phyloP scores from a whole-genome alignment of 2,797 vertebrate species.

The Xenops minutus region DNA sequence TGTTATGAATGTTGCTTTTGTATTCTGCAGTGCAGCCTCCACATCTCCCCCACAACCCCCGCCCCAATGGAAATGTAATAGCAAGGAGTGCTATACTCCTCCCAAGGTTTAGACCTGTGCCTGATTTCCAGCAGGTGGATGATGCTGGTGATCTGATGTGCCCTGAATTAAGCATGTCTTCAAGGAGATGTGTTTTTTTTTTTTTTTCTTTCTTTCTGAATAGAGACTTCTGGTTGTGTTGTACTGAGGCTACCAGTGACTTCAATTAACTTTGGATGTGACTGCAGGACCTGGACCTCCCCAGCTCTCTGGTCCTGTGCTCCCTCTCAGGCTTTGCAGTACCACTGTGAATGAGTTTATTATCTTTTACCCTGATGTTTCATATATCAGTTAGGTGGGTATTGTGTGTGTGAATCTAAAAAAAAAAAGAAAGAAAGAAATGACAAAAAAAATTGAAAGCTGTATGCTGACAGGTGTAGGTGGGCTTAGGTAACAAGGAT shows the following conservation, averaged over 20 bases:
- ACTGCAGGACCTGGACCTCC: not conserved
- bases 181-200: not conserved
- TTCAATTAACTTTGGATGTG: not conserved
- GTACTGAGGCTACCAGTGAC: not conserved
- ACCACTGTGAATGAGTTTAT: slow-evolving; percentile 18
- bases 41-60: accelerated
- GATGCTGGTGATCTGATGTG: not conserved
- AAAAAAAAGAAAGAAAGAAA: not conserved
- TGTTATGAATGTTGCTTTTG: not conserved
- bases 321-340: not conserved
- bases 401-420: not conserved
- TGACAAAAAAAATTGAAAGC: not conserved
- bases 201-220: not conserved
- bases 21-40: not conserved
- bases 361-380: slow-evolving; percentile 53
- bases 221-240: not conserved
- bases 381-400: slow-evolving; percentile 21
- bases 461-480: slow-evolving; percentile 6
- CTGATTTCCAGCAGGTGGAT: not conserved
- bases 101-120: not conserved
- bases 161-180: not conserved
- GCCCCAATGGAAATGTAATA: not conserved
- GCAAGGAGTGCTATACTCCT: not conserved
- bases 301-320: accelerated
- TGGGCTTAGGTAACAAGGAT: slow-evolving; percentile 48